Evolutionary conservation across 2,888 invertebrate genomes (phyloP), one percentile per base, ranked within the genome.

Genomic region (Standfussiana lucernea): DNA sequence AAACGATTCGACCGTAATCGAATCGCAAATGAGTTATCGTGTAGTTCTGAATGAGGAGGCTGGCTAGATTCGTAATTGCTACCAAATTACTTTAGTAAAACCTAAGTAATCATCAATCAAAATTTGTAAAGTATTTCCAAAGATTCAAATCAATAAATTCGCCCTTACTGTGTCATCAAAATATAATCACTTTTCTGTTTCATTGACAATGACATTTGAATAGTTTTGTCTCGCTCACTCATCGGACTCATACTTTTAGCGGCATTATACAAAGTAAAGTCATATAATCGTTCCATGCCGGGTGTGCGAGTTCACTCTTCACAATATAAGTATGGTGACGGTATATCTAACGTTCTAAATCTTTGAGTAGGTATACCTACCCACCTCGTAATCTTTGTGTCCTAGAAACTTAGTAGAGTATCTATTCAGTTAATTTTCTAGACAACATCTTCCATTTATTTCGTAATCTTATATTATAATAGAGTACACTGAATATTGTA

Each of bases 401-500:
- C 40, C 15, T 72, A 40, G n/a, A 64, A 72, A 53, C 28, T 74
- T 61, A n/a, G n/a, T 28, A 11, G 21, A n/a, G 13, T 18, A 59
- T 11, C 5, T n/a, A 42, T 62, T 40, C 15, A 42, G n/a, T 65
- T 64, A 18, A 45, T 75, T 83, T 61, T 65, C 45, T 62, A 68
- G 70, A 42, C 66, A 37, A n/a, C 21, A 40, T 59, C 42, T 66
- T 70, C 50, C 42, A 64, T 69, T 67, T 45, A 59, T 8, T 37
- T 68, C 18, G 45, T 53, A 21, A 73, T 50, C 62, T 3, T 75
- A 37, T 62, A 61, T 68, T 65, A 50, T n/a, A 61, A 61, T 28
- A 10, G 40, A 59, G 35, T 47, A 59, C n/a, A 37, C 50, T 81
- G 59, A 84, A 85, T 85, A 81, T 76, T 84, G 80, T 42, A 76